Evolutionary conservation across 2,888 invertebrate genomes (phyloP).

Genomic region (Schizaphis graminum): DNA sequence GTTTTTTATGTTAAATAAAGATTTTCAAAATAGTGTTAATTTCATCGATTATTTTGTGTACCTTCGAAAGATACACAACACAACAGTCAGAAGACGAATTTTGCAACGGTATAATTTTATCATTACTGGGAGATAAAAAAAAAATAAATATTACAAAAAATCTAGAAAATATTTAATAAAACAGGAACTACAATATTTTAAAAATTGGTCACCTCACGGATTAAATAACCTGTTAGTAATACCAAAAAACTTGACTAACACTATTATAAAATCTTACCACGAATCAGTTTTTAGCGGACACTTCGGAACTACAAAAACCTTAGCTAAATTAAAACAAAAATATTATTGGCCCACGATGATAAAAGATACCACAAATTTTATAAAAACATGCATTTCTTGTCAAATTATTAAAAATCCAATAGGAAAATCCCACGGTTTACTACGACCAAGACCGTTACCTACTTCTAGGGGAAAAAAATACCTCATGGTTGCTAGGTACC

Average conservation of each 20-base stretch:
- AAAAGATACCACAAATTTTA: slow-evolving; percentile 34
- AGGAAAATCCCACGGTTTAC: neutral
- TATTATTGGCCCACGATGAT: slow-evolving; percentile 54
- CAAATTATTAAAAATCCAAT: slow-evolving; percentile 5
- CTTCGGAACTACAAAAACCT: slow-evolving; percentile 27
- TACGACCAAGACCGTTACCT: neutral
- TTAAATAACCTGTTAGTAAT: too few species aligned
- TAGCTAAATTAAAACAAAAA: slow-evolving; percentile 25
- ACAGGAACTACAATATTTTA: too few species aligned
- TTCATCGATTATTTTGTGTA: too few species aligned
- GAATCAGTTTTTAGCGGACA: too few species aligned
- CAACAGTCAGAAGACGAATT: slow-evolving; percentile 7
- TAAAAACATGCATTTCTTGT: slow-evolving; percentile 7
- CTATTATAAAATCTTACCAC: too few species aligned
- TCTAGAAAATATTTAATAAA: too few species aligned
- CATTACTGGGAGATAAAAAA: neutral
- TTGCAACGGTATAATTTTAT: slow-evolving; percentile 7
- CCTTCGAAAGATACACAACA: too few species aligned
- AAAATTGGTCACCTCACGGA: too few species aligned
- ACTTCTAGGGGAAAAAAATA: neutral
- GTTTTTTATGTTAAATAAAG: too few species aligned
- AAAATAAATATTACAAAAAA: neutral
- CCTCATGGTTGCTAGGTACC: too few species aligned
- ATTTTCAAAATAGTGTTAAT: too few species aligned
- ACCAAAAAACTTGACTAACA: too few species aligned